phyloP scores from a whole-genome alignment of 2,888 invertebrate species.

The Agapostemon virescens region DNA sequence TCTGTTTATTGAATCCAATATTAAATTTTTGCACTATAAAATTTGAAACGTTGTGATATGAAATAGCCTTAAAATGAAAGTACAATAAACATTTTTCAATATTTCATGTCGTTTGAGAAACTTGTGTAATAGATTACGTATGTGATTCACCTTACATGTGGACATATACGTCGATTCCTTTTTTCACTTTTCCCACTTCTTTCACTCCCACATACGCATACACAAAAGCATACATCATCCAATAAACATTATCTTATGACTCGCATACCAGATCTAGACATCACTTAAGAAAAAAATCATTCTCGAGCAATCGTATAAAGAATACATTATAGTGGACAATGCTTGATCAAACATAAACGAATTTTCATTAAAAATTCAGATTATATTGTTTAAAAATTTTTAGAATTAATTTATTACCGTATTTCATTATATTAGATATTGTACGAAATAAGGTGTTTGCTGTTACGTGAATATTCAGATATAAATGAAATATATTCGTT shows the following conservation, averaged over 20 bases:
- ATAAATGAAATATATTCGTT: background rate
- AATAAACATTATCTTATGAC: conserved; percentile 11
- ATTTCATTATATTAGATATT: background rate
- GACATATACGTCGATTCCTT: conserved; percentile 17
- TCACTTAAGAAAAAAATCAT: background rate
- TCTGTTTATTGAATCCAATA: background rate
- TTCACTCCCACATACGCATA: conserved; percentile 17
- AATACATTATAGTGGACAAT: background rate
- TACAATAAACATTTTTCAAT: conserved; percentile 9
- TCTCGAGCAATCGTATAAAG: background rate
- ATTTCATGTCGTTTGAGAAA: background rate
- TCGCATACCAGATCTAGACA: conserved; percentile 7
- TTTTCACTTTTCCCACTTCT: conserved; percentile 12
- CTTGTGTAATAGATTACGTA: conserved; percentile 11
- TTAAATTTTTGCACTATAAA: background rate
- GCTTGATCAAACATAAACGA: background rate
- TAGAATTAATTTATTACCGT: background rate
- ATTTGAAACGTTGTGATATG: background rate
- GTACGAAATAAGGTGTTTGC: background rate
- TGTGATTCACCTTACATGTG: conserved; percentile 10
- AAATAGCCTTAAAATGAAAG: background rate
- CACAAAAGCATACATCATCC: conserved; percentile 18
- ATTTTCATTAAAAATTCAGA: background rate
- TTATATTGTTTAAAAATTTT: too few relatives aligned
- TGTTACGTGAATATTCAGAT: background rate